Base-by-base conservation (phyloP, 1,140 invertebrate genomes). In the Batillaria attramentaria region DNA sequence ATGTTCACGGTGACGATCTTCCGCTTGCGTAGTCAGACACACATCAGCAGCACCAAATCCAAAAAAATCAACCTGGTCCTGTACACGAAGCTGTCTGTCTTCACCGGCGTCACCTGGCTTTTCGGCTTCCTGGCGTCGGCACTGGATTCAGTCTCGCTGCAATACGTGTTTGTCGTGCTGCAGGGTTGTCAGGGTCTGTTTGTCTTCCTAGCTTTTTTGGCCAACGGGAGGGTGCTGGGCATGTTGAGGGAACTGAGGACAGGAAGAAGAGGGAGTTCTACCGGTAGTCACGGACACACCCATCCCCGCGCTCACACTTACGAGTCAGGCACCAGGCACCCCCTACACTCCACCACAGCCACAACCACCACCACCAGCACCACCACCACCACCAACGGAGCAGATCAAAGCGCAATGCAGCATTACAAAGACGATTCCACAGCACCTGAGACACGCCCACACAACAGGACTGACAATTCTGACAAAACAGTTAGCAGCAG, bases 81-180 rank as follows among this genome's bases (percentile, higher is more conserved):
- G 50, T 74, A 74, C 72, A 37, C 35, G 46, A 74, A 74, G 41
- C 46, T 74, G 72, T 74, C 72, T 10, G 50, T 74, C 46, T 60
- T 74, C 72, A 74, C 72, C 6, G 72, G 72, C 2, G 10, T 74
- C n/a, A 74, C 72, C 3, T 74, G 72, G 72, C 46, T 74, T 31
- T 60, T 74, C 31, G 72, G 72, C 20, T 74, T 74, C n/a, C 50
- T 74, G 72, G 28, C 72, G 18, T 18, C 31, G 1, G 16, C 13
- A 0, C 33, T 74, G 72, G 10, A 41, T 31, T 74, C 72, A 16
- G 46, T 43, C 6, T 8, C n/a, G 8, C 31, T 74, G 2, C 2
- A 5, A 6, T 74, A 74, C 33, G 6, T 42, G 72, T 74, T 74
- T 18, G 72, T 35, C 3, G 72, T 74, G 72, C 20, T 57, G 6